Evolutionary conservation across 2,888 invertebrate species (phyloP).

Genomic region (Polyommatus iphigenia): DNA sequence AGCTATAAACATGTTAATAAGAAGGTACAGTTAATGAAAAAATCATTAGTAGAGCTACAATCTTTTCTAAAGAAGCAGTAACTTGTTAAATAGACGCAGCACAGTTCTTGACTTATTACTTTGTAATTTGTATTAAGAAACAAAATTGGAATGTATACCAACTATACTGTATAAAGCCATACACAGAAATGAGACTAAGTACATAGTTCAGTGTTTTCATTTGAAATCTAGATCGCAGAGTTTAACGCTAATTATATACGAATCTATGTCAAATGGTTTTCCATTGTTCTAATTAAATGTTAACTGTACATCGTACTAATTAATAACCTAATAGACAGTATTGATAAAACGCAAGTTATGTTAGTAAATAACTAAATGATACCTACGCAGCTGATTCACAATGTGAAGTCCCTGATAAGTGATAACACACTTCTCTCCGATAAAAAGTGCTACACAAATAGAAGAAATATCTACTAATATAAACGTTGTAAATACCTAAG

Average conservation of each 20-base stretch:
- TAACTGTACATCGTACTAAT: conserved; percentile 1
- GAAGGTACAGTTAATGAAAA: too few species aligned
- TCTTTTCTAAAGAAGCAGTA: too few species aligned
- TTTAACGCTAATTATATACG: conserved; percentile 27
- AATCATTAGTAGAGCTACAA: too few species aligned
- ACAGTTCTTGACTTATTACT: too few species aligned
- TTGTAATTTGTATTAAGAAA: too few species aligned
- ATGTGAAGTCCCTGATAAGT: background rate
- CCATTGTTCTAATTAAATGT: conserved; percentile 17
- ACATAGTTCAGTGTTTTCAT: background rate
- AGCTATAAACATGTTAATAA: too few species aligned
- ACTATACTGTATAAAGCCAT: too few species aligned
- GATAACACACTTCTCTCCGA: background rate
- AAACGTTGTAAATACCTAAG: too few species aligned
- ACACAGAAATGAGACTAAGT: conserved; percentile 21
- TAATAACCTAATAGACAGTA: background rate
- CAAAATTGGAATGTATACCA: too few species aligned
- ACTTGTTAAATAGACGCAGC: too few species aligned
- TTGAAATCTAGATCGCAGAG: conserved; percentile 30
- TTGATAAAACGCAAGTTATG: background rate
- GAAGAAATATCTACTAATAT: too few species aligned
- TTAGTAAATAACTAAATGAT: background rate
- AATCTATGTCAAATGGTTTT: conserved; percentile 3
- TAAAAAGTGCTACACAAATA: background rate
- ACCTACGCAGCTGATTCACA: background rate